Percentiles rank a stretch among this genome's conserved stretches.
phyloP scores from a whole-genome alignment of 2,113 vertebrate species.

The Bubo blakistoni region DNA sequence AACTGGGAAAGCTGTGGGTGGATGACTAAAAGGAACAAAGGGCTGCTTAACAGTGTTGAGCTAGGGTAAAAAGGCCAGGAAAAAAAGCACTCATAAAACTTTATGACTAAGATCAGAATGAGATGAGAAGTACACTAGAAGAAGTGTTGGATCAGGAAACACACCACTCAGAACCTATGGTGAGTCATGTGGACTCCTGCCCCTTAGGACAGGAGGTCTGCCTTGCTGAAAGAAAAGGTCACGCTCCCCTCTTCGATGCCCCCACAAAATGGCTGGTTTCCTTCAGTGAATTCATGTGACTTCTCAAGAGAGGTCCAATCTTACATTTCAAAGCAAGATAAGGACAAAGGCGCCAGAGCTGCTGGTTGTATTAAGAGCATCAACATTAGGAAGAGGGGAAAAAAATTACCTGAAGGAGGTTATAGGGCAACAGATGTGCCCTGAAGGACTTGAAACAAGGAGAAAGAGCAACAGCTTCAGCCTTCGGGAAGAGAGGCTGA shows the following conservation, averaged over 20 bases:
- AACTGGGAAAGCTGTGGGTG: constrained; percentile 66
- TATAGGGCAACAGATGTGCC: neutral
- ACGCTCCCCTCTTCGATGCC: neutral
- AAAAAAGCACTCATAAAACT: constrained; percentile 46
- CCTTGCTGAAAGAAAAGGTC: neutral
- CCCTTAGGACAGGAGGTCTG: neutral
- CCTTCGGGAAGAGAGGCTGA: neutral
- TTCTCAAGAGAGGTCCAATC: neutral
- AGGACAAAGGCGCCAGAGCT: neutral
- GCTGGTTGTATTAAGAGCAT: neutral
- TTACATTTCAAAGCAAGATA: neutral
- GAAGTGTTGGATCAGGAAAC: constrained; percentile 5
- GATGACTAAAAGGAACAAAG: constrained; percentile 68
- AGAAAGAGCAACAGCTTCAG: constrained; percentile 13
- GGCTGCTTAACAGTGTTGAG: constrained; percentile 27
- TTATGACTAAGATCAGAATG: constrained; percentile 41
- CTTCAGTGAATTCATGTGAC: neutral
- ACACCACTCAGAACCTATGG: fast-evolving
- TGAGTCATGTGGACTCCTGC: neutral
- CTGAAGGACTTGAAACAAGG: neutral
- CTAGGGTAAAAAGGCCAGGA: constrained; percentile 57
- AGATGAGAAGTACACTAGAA: constrained; percentile 19
- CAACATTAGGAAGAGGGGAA: neutral
- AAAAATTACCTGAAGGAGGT: neutral
- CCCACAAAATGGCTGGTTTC: neutral